Conservation (phyloP, 2,888 invertebrate species). For the Drosophila austrosaltans region DNA sequence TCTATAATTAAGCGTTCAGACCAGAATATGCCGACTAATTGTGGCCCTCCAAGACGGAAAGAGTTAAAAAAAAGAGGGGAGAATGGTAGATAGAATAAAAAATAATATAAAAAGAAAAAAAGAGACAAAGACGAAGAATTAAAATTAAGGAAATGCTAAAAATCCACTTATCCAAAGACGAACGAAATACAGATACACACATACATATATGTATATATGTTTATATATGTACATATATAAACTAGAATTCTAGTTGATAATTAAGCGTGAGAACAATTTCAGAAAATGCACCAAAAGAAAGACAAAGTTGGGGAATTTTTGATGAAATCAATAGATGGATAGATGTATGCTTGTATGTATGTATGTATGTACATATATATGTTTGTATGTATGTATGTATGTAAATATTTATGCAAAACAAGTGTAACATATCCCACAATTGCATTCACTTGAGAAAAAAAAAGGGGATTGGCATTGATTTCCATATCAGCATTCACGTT, state of each 20-base stretch:
- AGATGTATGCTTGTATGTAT: too few species aligned
- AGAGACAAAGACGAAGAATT: background rate
- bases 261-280: conserved; percentile 49
- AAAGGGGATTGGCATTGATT: conserved; percentile 33
- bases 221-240: conserved; percentile 9
- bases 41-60: conserved; percentile 47
- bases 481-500: conserved; percentile 59
- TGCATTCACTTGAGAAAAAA: background rate
- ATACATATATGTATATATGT: background rate
- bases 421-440: conserved; percentile 1
- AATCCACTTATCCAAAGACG: background rate
- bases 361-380: background rate
- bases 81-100: conserved; percentile 17
- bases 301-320: conserved; percentile 34
- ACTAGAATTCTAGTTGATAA: conserved; percentile 33
- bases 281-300: conserved; percentile 19
- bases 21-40: conserved; percentile 75
- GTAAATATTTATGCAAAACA: conserved; percentile 18
- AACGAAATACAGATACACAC: conserved; percentile 2
- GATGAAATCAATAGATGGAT: background rate
- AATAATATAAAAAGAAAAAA: conserved; percentile 9
- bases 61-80: conserved; percentile 2
- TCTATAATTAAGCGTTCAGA: conserved; percentile 72
- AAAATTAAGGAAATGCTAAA: conserved; percentile 19
- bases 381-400: background rate